Evolutionary conservation across 2,888 invertebrate species (phyloP).

Genomic region (Petrolisthes manimaculis): DNA sequence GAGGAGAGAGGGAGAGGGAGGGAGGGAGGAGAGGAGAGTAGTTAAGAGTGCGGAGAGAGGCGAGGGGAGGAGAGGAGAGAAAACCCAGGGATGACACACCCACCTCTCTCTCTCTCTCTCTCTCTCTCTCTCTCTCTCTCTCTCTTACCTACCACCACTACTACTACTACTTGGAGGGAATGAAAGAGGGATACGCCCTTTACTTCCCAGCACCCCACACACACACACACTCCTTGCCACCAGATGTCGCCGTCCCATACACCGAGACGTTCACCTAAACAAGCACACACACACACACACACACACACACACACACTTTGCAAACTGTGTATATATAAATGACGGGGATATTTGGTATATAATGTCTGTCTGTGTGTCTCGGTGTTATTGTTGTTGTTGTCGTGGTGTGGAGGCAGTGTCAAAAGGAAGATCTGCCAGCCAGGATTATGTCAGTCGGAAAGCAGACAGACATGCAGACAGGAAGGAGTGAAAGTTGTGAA

Average conservation of each 20-base stretch:
- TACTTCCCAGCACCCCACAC: not conserved
- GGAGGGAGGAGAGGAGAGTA: not conserved
- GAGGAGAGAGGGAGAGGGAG: not conserved
- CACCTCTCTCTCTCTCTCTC: too few relatives aligned
- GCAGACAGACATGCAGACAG: not conserved
- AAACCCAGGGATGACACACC: not conserved
- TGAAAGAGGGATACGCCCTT: constrained; percentile 28
- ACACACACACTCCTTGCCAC: not conserved
- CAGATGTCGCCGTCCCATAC: constrained; percentile 53
- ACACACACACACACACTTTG: not conserved
- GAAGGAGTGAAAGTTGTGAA: not conserved
- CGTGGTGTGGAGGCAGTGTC: too few relatives aligned
- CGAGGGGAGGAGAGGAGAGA: not conserved
- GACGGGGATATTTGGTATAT: not conserved
- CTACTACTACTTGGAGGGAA: constrained; percentile 15
- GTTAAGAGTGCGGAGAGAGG: too few relatives aligned
- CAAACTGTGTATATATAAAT: not conserved
- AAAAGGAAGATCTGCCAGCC: not conserved
- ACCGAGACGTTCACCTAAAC: constrained; percentile 17
- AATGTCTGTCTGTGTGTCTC: not conserved
- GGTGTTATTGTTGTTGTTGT: not conserved
- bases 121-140: constrained; percentile 1
- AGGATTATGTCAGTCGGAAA: not conserved
- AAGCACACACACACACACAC: constrained; percentile 24
- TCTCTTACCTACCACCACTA: not conserved